Evolutionary conservation across 1,140 invertebrate species (phyloP).

Genomic region (Elymnias hypermnestra): DNA sequence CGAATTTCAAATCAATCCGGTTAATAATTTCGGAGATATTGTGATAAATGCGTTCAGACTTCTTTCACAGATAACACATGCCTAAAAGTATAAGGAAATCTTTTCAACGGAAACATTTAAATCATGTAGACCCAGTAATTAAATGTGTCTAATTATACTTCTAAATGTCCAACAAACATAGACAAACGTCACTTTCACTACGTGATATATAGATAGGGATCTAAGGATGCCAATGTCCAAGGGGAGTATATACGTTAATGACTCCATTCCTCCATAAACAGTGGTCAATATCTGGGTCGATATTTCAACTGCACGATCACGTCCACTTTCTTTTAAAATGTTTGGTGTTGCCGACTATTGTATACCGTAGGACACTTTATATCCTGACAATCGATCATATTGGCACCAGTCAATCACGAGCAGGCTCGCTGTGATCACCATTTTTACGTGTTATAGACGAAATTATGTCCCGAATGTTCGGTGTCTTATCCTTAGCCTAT

Average conservation of each 20-base stretch:
- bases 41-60: too few species aligned
- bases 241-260: conserved; percentile 54
- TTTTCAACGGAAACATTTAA: too few species aligned
- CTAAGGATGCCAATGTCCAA: conserved; percentile 39
- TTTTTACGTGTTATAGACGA: conserved; percentile 21
- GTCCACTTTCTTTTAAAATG: conserved; percentile 67
- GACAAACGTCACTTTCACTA: conserved; percentile 39
- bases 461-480: conserved; percentile 61
- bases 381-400: conserved; percentile 58
- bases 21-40: too few species aligned
- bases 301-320: conserved; percentile 62
- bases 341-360: conserved; percentile 64
- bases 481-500: conserved; percentile 46
- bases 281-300: conserved; percentile 47
- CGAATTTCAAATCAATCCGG: too few species aligned
- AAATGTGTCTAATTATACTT: neutral
- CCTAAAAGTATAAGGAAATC: too few species aligned
- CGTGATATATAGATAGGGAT: conserved; percentile 43
- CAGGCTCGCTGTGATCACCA: conserved; percentile 40
- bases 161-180: neutral
- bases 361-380: conserved; percentile 65
- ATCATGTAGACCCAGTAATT: too few species aligned
- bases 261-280: conserved; percentile 58
- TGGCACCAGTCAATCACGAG: conserved; percentile 52
- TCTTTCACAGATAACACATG: too few species aligned